Base-by-base conservation (phyloP, 1,140 invertebrate species). In the Tyrophagus putrescentiae region DNA sequence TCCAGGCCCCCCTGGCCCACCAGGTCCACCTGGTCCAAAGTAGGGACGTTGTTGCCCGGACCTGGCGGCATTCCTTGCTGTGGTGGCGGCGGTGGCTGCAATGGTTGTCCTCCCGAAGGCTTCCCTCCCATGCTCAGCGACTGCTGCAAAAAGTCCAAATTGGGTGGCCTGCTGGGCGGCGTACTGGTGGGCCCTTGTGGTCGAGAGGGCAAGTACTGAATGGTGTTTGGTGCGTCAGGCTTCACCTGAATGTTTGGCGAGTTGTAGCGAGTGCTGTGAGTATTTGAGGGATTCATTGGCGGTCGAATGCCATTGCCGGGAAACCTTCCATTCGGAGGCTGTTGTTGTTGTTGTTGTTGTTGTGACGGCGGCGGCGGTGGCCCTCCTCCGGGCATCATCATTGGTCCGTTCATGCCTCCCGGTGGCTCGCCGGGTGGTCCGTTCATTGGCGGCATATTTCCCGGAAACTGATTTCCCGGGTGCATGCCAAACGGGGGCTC, bases 211-310 rank as follows among this genome's bases (percentile, higher is more conserved):
- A 96, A 80, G 77, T 97, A 97, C 75, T 96, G 92, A 68, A 97
- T 96, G 13, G 92, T 96, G 72, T 96, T 96, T 0, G 92, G 92
- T 1, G 91, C 91, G 73, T 85, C 93, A 1, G 91, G 84, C 75
- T 95, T 95, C 27, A 96, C 91, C 64, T 76, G 73, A 61, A 77
- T 69, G 66, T 73, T 75, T 32, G 74, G 58, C 31, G 57, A 57
- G 63, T 34, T 60, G 52, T 34, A 64, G 50, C 57, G 62, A 39
- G 16, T 36, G 29, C 11, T 18, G 25, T 60, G 53, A 29, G 4
- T 34, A 42, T 33, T 53, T 34, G 6, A 29, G 34, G 25, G 59
- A 32, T 57, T 32, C 21, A 16, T 57, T 36, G 50, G 41, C 33
- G 31, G 60, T 29, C 27, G n/a, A 16, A 28, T n/a, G 7, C 6